These are phyloP conservation scores for Tenebrosternarchus preto DNA, from an alignment of 2,113 vertebrate species.

Conservation along the genomic window DNA sequence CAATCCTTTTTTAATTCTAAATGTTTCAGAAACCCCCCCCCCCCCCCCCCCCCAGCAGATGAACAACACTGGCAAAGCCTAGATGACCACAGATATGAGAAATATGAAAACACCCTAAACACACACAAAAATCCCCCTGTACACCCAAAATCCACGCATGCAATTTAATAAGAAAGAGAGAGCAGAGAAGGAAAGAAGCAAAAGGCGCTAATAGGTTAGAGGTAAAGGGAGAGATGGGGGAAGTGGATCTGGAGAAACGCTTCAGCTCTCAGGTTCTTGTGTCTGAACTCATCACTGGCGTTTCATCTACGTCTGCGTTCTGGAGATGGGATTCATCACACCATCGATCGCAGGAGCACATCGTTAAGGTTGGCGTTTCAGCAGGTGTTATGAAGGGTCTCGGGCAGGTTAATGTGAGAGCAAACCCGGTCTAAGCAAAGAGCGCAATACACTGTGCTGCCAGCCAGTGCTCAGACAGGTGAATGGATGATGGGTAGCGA, in stretches of 20 bases:
- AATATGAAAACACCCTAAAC: too few species aligned
- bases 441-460: conserved; percentile 34
- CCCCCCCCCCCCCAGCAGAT: conserved; percentile 13
- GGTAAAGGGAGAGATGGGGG: neutral
- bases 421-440: conserved; percentile 24
- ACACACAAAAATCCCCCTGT: too few species aligned
- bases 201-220: conserved; percentile 1
- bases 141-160: neutral
- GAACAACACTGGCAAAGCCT: neutral
- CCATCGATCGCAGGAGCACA: conserved; percentile 1
- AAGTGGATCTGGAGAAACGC: neutral
- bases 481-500: conserved; percentile 24
- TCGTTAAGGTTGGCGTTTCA: conserved; percentile 20
- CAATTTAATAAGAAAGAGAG: conserved; percentile 10
- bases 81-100: neutral
- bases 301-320: conserved; percentile 31
- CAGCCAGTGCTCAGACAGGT: conserved; percentile 34
- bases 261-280: neutral
- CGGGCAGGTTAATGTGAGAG: conserved; percentile 35
- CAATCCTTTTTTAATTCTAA: neutral
- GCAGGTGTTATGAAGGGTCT: conserved; percentile 13
- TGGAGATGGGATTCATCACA: conserved; percentile 29
- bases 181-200: neutral
- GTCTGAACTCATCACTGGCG: neutral
- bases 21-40: conserved; percentile 10